Evolutionary conservation across 2,797 vertebrate genomes (phyloP), one percentile per base, ranked within the genome.

Genomic region (Acipenser transmontanus): DNA sequence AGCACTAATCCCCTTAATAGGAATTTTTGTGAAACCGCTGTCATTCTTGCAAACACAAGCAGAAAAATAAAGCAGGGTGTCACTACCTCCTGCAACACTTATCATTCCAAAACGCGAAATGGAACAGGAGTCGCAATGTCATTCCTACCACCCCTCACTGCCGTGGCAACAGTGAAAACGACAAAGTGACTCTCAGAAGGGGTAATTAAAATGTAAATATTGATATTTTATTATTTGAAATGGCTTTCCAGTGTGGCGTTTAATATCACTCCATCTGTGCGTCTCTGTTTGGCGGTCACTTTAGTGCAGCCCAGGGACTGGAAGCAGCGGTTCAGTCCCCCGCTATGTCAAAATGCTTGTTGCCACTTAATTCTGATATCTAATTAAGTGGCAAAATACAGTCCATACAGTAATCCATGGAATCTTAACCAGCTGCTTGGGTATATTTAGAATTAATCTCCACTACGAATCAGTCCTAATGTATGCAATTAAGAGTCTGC

Each of bases 141-240:
- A 90, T 87, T 86, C 79, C 79, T n/a, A 66, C 79, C 83, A 82
- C 88, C 89, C 87, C 88, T 86, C 87, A 86, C 90, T 89, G 89
- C 52, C 85, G 88, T 85, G 84, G 87, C 89, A 89, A 87, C 89
- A 84, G 86, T 85, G 86, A 80, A 86, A 88, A 91, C 93, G 91
- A 94, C 93, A 93, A 87, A 84, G 84, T 80, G 82, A 88, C 88
- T 89, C 87, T 90, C 89, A 84, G 87, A 89, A 89, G 88, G 92
- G 93, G 93, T 96, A 96, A 98, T 98, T 98, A 99, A 99, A 99
- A 99, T 98, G 96, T 99, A 98, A 98, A 99, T 99, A 98, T 99
- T 98, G 96, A 98, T 99, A 99, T 99, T 99, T 98, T 95, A 98
- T 96, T 94, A 96, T 98, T 97, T 98, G 93, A 96, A 98, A 96